A percentile compares a stretch with the other conserved stretches of the same genome.
Evolutionary conservation across 2,888 invertebrate genomes (phyloP).

Genomic region (Papilio gigon): DNA sequence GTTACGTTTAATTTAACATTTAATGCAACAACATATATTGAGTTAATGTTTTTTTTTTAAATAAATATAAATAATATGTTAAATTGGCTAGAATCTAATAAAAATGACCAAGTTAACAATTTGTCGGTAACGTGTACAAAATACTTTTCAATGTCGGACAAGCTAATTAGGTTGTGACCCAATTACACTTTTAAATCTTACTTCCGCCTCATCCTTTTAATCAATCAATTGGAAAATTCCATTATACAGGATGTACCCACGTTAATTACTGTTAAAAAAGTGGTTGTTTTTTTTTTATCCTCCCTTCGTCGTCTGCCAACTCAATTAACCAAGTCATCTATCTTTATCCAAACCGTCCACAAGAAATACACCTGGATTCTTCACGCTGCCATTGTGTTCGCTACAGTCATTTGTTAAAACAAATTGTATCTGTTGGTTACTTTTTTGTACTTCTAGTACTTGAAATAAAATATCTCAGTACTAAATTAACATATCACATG

Average conservation of each 20-base stretch:
- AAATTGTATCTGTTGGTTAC: neutral
- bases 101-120: neutral
- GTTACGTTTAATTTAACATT: neutral
- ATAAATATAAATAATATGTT: too few species aligned
- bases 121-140: slow-evolving; percentile 58
- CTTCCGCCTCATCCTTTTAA: slow-evolving; percentile 57
- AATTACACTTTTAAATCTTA: slow-evolving; percentile 70
- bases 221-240: slow-evolving; percentile 53
- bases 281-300: slow-evolving; percentile 41
- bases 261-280: slow-evolving; percentile 27
- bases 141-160: slow-evolving; percentile 64
- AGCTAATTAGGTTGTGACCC: slow-evolving; percentile 78
- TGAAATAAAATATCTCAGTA: too few species aligned
- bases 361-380: slow-evolving; percentile 16
- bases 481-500: too few species aligned
- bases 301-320: slow-evolving; percentile 36
- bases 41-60: too few species aligned
- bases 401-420: neutral
- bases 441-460: neutral
- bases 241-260: slow-evolving; percentile 34
- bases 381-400: neutral
- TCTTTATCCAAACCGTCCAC: slow-evolving; percentile 1
- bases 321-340: slow-evolving; percentile 15
- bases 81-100: too few species aligned
- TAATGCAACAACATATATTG: too few species aligned